A percentile compares a stretch with the other conserved stretches of the same genome.
phyloP scores from a whole-genome alignment of 2,888 invertebrate genomes.

The Trachelus iudaicus region DNA sequence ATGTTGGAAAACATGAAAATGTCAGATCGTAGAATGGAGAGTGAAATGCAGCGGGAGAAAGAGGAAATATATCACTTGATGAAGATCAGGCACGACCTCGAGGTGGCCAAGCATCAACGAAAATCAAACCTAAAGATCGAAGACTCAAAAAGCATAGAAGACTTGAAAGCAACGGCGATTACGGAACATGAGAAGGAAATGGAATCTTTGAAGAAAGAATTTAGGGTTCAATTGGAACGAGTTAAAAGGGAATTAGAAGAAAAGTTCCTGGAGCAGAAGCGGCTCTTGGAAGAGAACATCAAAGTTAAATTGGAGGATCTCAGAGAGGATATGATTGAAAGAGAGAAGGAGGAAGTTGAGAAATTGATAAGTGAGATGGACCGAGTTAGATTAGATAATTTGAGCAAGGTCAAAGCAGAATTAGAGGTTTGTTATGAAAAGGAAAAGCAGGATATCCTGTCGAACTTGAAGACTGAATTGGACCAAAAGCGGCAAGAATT shows the following conservation, averaged over 20 bases:
- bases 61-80: constrained; percentile 35
- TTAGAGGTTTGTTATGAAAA: constrained; percentile 60
- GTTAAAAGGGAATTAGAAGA: constrained; percentile 60
- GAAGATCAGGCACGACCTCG: constrained; percentile 33
- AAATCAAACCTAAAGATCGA: constrained; percentile 48
- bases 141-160: constrained; percentile 68
- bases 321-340: constrained; percentile 67
- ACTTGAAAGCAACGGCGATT: constrained; percentile 48
- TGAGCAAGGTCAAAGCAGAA: constrained; percentile 55
- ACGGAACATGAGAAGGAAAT: constrained; percentile 68
- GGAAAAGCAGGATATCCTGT: constrained; percentile 63
- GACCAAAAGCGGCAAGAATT: constrained; percentile 66
- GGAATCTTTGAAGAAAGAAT: constrained; percentile 69
- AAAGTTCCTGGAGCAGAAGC: constrained; percentile 66
- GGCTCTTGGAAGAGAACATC: constrained; percentile 65
- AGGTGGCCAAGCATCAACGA: constrained; percentile 52
- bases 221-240: constrained; percentile 66
- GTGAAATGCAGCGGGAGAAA: constrained; percentile 32
- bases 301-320: constrained; percentile 65
- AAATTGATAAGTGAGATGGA: constrained; percentile 56
- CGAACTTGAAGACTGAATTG: constrained; percentile 67
- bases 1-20: constrained; percentile 49
- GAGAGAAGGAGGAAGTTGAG: constrained; percentile 56
- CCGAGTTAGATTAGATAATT: constrained; percentile 46
- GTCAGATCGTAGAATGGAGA: constrained; percentile 24